Evolutionary conservation across 1,140 invertebrate genomes (phyloP).

Genomic region (Telenomus remus): DNA sequence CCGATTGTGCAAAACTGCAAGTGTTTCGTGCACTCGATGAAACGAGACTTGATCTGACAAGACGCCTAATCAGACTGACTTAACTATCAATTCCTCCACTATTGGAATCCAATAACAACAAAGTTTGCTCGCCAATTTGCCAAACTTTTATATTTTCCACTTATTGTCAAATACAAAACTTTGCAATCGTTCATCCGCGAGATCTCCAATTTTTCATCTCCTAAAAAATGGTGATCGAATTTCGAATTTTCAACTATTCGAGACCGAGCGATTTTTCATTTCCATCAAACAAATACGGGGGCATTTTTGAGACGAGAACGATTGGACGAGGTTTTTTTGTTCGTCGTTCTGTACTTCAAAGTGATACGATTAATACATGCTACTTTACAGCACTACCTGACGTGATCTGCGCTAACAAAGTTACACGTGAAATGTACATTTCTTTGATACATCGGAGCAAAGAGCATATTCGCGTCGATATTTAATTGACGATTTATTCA

Average conservation of each 20-base stretch:
- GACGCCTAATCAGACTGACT: too few relatives aligned
- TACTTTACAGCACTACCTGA: constrained; percentile 25
- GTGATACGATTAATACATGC: constrained; percentile 13
- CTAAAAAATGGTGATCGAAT: too few relatives aligned
- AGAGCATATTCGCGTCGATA: not conserved
- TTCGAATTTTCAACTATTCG: too few relatives aligned
- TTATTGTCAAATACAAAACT: too few relatives aligned
- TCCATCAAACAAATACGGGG: not conserved
- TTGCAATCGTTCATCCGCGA: too few relatives aligned
- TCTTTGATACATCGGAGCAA: constrained; percentile 19
- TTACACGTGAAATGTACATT: constrained; percentile 24
- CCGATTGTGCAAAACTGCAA: constrained; percentile 8
- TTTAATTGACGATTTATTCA: constrained; percentile 15
- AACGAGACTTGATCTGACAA: too few relatives aligned
- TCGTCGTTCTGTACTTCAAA: constrained; percentile 6
- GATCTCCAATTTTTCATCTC: too few relatives aligned
- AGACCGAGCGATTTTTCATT: too few relatives aligned
- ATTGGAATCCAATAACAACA: not conserved
- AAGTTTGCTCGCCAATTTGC: too few relatives aligned
- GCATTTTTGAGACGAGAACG: constrained; percentile 18
- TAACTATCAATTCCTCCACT: too few relatives aligned
- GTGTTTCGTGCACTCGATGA: constrained; percentile 1
- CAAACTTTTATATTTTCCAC: too few relatives aligned
- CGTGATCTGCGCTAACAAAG: constrained; percentile 24
- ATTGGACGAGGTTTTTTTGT: constrained; percentile 5